phyloP scores from a whole-genome alignment of 2,888 invertebrate species.

The Pristionchus fissidentatus region DNA sequence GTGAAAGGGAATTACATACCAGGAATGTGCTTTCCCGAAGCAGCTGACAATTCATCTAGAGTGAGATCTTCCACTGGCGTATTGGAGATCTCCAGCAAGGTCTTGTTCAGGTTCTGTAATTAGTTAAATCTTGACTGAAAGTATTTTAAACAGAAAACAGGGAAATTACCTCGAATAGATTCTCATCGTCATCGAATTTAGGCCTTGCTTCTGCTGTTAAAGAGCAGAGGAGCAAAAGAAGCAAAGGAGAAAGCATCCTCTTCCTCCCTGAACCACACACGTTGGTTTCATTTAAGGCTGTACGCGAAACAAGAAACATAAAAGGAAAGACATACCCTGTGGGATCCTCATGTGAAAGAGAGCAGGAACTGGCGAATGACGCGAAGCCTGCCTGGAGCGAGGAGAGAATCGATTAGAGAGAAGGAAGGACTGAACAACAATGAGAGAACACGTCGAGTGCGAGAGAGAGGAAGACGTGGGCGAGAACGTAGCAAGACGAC shows the following conservation, averaged over 20 bases:
- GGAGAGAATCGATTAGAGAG: conserved; percentile 15
- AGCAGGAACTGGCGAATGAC: background rate
- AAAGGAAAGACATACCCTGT: too few species aligned
- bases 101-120: background rate
- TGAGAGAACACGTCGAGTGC: background rate
- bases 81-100: background rate
- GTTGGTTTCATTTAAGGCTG: background rate
- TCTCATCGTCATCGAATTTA: conserved; percentile 1
- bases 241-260: background rate
- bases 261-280: background rate
- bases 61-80: background rate
- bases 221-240: background rate
- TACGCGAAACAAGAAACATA: background rate
- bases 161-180: background rate
- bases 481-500: background rate
- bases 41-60: background rate
- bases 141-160: background rate
- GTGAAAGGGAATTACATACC: background rate
- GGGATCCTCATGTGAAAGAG: too few species aligned
- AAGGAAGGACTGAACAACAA: conserved; percentile 35
- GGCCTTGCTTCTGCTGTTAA: background rate
- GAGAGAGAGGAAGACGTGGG: background rate
- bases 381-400: background rate
- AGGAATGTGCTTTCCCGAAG: background rate
- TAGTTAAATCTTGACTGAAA: background rate